Evolutionary conservation across 2,888 invertebrate species (phyloP), one percentile per base, ranked within the genome.

Genomic region (Apoda limacodes): DNA sequence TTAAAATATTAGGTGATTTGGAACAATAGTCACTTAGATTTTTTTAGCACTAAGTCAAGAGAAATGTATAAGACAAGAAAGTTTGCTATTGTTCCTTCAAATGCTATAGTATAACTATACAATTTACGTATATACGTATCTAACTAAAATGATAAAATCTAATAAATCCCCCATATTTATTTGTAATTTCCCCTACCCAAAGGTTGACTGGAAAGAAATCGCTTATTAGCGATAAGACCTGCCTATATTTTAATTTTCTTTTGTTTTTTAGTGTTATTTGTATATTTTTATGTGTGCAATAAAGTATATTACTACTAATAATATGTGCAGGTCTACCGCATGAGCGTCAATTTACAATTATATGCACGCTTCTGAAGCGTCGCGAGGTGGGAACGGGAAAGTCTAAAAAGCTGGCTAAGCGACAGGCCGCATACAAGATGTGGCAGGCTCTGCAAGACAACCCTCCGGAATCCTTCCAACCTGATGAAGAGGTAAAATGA

Each of bases 361-460:
- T 92, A 3, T 97, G 98, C 61, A 89, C 89, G 31, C 89, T 97
- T 48, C 82, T 93, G 46, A 93, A 92, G 51, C 89, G 90, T 50
- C 87, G 88, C 13, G 95, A 96, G 70, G 82, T 89, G 20, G 93
- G 94, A 28, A 89, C 88, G 21, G 97, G 96, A 9, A 95, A 96
- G 59, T 96, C 95, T 29, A 98, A 98, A 82, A 98, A 98, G 67
- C 83, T 95, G 28, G 97, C 98, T 3, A 98, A 98, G 70, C 85
- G 97, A n/a, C 88, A 93, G 62, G 97, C 98, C 1, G 98, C 98
- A 2, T 90, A 93, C 60, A 92, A 93, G 65, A 95, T 98, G 95
- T 92, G 91, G 90, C 89, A 89, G 45, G 84, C 87, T 21, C 68
- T 96, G 37, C 90, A 93, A 55, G 91, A 92, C 43, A 82, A 88